Base-by-base conservation (phyloP, 2,113 vertebrate species). In the Saccopteryx leptura region DNA sequence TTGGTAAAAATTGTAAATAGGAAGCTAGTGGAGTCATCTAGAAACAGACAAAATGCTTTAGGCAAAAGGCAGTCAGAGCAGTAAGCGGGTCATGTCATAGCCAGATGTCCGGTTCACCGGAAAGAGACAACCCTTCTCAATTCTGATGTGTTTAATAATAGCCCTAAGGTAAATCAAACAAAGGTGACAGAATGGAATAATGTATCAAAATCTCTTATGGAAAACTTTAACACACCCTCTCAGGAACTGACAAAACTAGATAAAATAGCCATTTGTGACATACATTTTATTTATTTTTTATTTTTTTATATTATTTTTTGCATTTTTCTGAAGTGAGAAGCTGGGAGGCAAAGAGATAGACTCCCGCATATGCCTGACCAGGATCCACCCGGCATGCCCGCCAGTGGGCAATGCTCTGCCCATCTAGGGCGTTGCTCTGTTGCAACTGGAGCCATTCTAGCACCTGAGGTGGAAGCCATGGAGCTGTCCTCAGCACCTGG, bases 81-180 rank as follows among this genome's bases (percentile, higher is more conserved):
- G 7, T 1, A 11, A 66, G 81, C 9, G 9, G 24, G 24, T 15
- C 56, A 1, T 0, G 7, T 9, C 28, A 1, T 9, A 14, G 15
- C 7, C 23, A 0, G 8, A 26, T 1, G 13, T 1, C 39, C 11
- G 0, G 15, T 4, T 11, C 10, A 1, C 46, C n/a, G 2, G 66
- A 52, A 80, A 46, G 75, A 23, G 1, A 2, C 12, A 7, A 1
- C 58, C 3, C 4, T 3, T 18, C 23, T 17, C 3, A 7, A n/a
- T 21, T 15, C 65, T 52, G 1, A 3, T 2, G 56, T 1, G 3
- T 12, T 10, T 33, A 48, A 4, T 13, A 3, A 46, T 21, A 7
- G 66, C 68, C 50, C 19, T 82, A 19, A 0, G 33, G 6, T 18
- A 54, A 23, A 1, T 4, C 5, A 14, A 66, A 52, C 63, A 28